Percentiles rank a stretch among this genome's conserved stretches.
phyloP scores from a whole-genome alignment of 2,888 invertebrate genomes.

The Masnerella sp. region DNA sequence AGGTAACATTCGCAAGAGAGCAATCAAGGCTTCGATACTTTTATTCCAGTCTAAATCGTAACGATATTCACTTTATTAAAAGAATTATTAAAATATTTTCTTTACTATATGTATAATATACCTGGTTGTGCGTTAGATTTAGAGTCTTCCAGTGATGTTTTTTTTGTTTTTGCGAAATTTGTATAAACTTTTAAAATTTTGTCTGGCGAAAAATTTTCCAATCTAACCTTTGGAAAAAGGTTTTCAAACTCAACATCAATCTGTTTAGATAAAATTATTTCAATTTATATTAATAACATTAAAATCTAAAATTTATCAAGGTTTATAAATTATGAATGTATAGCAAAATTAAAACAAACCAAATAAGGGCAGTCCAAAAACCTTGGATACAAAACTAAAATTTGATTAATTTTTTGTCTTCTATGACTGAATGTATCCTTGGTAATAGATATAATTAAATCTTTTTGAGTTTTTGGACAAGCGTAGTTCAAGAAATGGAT shows the following conservation, averaged over 20 bases:
- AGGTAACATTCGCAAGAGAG: neutral
- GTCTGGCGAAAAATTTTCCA: slow-evolving; percentile 8
- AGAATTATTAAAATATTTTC: neutral
- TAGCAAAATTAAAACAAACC: slow-evolving; percentile 17
- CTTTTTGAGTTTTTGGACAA: slow-evolving; percentile 36
- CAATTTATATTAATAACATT: slow-evolving; percentile 1
- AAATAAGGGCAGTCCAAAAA: slow-evolving; percentile 38
- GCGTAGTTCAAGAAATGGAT: slow-evolving; percentile 18
- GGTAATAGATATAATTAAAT: slow-evolving; percentile 26
- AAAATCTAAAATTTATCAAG: neutral
- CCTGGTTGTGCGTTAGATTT: too few relatives aligned
- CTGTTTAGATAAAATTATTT: slow-evolving; percentile 4
- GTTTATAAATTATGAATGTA: too few relatives aligned
- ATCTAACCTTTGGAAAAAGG: neutral
- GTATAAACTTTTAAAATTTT: slow-evolving; percentile 12
- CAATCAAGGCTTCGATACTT: neutral
- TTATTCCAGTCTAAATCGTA: neutral
- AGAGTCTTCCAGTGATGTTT: too few relatives aligned
- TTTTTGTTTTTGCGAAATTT: slow-evolving; percentile 3
- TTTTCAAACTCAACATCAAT: slow-evolving; percentile 16
- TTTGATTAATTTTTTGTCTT: slow-evolving; percentile 14
- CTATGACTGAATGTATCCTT: slow-evolving; percentile 37
- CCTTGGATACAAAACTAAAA: slow-evolving; percentile 34
- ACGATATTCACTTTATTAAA: too few relatives aligned
- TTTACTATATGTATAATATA: too few relatives aligned